phyloP scores from a whole-genome alignment of 2,113 vertebrate genomes.

The Phalacrocorax brasilianus region DNA sequence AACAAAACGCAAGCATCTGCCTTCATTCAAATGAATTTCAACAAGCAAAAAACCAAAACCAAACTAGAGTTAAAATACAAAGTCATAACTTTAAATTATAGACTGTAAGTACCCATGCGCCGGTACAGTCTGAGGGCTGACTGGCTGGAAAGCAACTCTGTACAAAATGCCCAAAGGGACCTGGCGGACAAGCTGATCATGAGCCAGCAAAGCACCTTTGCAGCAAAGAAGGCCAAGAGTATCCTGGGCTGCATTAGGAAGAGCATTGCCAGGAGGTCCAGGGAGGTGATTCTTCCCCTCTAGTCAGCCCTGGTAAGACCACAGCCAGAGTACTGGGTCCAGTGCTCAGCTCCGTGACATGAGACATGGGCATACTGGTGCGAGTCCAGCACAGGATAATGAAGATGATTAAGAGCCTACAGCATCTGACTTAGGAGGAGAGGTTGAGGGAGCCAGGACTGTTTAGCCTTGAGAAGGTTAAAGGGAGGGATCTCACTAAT shows the following conservation, averaged over 20 bases:
- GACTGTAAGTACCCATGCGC: background rate
- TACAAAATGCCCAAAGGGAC: background rate
- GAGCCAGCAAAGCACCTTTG: background rate
- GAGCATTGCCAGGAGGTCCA: background rate
- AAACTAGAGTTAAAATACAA: background rate
- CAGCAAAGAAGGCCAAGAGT: background rate
- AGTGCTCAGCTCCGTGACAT: too few relatives aligned
- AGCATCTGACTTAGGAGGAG: too few relatives aligned
- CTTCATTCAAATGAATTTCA: background rate
- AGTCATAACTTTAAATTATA: background rate
- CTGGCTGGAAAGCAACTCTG: background rate
- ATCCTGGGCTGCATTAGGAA: background rate
- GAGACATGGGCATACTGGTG: too few relatives aligned
- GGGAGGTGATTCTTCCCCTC: too few relatives aligned
- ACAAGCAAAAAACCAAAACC: background rate
- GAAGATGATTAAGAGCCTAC: too few relatives aligned
- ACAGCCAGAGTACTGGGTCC: too few relatives aligned
- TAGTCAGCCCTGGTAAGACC: too few relatives aligned
- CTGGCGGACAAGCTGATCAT: background rate
- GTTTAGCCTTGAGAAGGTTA: too few relatives aligned
- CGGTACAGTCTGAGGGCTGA: background rate
- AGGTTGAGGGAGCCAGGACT: too few relatives aligned
- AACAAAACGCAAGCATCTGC: background rate
- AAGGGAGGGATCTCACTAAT: too few relatives aligned
- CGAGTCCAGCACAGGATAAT: too few relatives aligned